Base-by-base conservation (phyloP, 1,140 invertebrate genomes). In the Scaptomyza montana region DNA sequence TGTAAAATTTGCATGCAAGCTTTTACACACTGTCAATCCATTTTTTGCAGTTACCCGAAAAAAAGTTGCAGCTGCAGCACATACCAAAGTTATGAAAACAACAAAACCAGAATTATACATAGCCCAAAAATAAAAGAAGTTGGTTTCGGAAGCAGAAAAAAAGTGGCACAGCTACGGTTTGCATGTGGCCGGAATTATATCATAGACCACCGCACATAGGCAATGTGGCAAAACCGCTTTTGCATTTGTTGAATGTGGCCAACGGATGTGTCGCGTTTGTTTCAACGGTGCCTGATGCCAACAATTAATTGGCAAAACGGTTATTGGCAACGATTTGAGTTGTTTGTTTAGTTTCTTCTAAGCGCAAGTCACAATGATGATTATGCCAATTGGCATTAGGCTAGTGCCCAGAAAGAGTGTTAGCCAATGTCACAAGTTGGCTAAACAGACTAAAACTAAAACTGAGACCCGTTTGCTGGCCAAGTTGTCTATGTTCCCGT, bases 231-330 rank as follows among this genome's bases (percentile, higher is more conserved):
- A 45, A 45, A 16, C 12, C 5, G 30, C 63, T 47, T 47, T 69
- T 79, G 80, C 82, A 78, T 80, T 71, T 51, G 45, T 59, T 51
- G 45, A 45, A 36, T 46, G 60, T 41, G 56, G 74, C 33, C 62
- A 80, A 53, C 81, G 77, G 81, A 80, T 85, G 79, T 80, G 68
- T 25, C 21, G 65, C 56, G 43, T 77, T 64, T 77, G 77, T 77
- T 73, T 74, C 78, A 77, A 74, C 74, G 78, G 68, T 54, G 49
- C 33, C 57, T 8, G 13, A 21, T 46, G 21, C 39, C 41, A 45
- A 65, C 80, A 87, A 86, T 74, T 86, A 86, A 86, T 81, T 81
- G 81, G 56, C 78, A 61, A 86, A 85, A 85, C 81, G 70, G 81
- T 86, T 86, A 87, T 86, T 82, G 80, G 65, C 71, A 81, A 78